Evolutionary conservation across 2,797 vertebrate genomes (phyloP), one percentile per base, ranked within the genome.

Genomic region (Galaxias olidus): DNA sequence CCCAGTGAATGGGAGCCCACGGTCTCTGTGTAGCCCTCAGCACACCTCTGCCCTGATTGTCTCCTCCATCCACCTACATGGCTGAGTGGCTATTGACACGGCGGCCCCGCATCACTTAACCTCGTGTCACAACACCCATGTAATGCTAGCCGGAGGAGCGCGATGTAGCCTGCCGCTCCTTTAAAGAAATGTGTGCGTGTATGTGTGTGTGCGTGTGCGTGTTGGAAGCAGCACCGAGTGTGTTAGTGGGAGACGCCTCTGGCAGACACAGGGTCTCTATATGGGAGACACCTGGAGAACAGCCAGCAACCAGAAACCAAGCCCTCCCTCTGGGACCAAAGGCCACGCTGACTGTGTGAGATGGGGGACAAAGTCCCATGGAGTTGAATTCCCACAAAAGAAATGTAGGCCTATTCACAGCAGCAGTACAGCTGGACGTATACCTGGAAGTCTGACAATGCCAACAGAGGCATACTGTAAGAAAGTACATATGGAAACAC

Each of bases 41-140:
- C n/a, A n/a, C n/a, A n/a, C n/a, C n/a, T n/a, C n/a, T n/a, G n/a
- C n/a, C n/a, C 30, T 6, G 30, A 30, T 6, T 30, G 30, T 30
- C 30, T 30, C 30, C 30, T 30, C 30, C 30, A 30, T 3, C 30
- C 30, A 30, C 30, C 30, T 30, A 2, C 30, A 30, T 30, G 30
- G 30, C 78, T 71, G 73, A 86, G 64, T 78, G 73, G 68, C 77
- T 64, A 74, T 79, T 82, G 80, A 80, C 55, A 53, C 47, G 45
- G 76, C 40, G 64, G 79, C 79, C 77, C 41, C 67, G 75, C 84
- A 88, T 87, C 86, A 84, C 86, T 88, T 88, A 88, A 89, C 85
- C 86, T 59, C 40, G 50, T 88, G 87, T 88, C 84, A 88, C 87
- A 87, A 85, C 85, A 86, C 76, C 76, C 78, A 75, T 78, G 86